Percentiles rank a stretch among this genome's conserved stretches.
Evolutionary conservation across 2,797 vertebrate genomes (phyloP).

Genomic region (Channallabes apus): DNA sequence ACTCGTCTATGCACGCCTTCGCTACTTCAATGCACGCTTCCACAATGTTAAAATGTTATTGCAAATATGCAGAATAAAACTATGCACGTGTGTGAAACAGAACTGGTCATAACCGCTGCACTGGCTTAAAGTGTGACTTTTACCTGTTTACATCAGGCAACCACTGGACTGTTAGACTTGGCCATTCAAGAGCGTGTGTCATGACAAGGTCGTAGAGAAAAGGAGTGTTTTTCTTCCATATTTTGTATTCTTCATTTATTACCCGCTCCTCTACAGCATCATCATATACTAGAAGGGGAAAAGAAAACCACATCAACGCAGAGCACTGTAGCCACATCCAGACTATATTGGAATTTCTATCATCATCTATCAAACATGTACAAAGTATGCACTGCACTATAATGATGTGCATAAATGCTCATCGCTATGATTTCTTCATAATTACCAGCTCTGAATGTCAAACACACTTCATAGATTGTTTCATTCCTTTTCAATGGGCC

Average conservation of each 20-base stretch:
- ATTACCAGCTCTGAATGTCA: background rate
- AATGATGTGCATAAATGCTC: background rate
- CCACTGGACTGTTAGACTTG: conserved; percentile 85
- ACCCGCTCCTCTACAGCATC: conserved; percentile 84
- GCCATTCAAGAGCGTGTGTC: conserved; percentile 85
- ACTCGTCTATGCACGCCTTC: no score
- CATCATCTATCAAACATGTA: no score
- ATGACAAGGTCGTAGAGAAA: conserved; percentile 84
- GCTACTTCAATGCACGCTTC: background rate
- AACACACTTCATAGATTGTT: background rate
- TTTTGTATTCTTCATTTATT: conserved; percentile 85
- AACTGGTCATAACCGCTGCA: background rate
- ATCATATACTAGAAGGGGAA: conserved; percentile 71
- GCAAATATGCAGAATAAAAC: background rate
- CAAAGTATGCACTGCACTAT: background rate
- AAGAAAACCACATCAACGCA: background rate
- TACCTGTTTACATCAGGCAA: conserved; percentile 83
- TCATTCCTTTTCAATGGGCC: background rate
- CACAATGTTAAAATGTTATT: background rate
- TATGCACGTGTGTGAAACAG: background rate
- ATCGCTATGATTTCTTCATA: no score
- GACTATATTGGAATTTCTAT: background rate
- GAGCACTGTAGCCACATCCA: background rate
- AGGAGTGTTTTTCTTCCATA: conserved; percentile 86
- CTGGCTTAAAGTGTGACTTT: conserved; percentile 2